Base-by-base conservation (phyloP, 2,113 vertebrate genomes). In the Sylvilagus bachmani region DNA sequence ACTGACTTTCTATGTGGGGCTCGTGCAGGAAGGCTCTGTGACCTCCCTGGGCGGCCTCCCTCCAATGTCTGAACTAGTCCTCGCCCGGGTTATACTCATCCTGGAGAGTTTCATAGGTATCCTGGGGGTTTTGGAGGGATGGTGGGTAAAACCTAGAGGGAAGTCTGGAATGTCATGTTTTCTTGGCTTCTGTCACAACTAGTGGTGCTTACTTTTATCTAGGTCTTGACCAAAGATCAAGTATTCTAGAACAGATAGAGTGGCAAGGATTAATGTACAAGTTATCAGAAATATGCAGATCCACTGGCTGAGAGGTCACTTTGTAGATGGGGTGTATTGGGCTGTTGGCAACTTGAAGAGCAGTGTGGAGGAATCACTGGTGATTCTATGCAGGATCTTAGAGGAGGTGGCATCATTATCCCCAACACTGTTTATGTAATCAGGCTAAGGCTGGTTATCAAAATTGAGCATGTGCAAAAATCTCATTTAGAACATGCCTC, bases 381-480 rank as follows among this genome's bases (percentile, higher is more conserved):
- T 16, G 81, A 21, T 10, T n/a, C 24, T 25, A 0, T 2, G 19
- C 13, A 22, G 53, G 29, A 4, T 75, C 53, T 75, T 10, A 12
- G 31, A 17, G 5, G 27, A 70, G 13, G 67, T 6, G 29, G 14
- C 22, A 6, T 36, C 14, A 0, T 38, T 22, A 10, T 77, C 36
- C 62, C 25, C 13, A 33, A 2, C 5, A 6, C 3, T 13, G 1
- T 49, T 51, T 27, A 9, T 0, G 0, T 86, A 22, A 0, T 44
- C 22, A 62, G 49, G 25, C 2, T 3, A 6, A 36, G 36, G 29
- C 53, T 10, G 38, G 38, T 79, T 84, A 31, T 89, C 51, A 24
- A 55, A 13, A 70, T 7, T 44, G 10, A 14, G 13, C 7, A 0
- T 2, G 1, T 7, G 5, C 0, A 22, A 16, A 79, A 10, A 2